Evolutionary conservation across 2,113 vertebrate genomes (phyloP).

Genomic region (Collichthys lucidus): DNA sequence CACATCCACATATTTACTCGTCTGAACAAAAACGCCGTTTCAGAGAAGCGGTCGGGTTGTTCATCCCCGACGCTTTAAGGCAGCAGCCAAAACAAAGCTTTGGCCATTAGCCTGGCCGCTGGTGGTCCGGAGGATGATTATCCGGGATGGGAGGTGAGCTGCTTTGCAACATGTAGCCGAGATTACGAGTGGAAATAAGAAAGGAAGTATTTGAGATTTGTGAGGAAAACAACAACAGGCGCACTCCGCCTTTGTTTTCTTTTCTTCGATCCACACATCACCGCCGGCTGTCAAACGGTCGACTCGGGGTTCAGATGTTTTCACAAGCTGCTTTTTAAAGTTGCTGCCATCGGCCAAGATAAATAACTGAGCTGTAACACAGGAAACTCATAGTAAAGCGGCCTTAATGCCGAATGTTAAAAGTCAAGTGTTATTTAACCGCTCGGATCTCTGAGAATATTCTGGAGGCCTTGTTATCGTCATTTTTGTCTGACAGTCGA

Average conservation of each 20-base stretch:
- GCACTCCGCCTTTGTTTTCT: slow-evolving; percentile 2
- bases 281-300: slow-evolving; percentile 1
- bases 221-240: not conserved
- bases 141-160: slow-evolving; percentile 15
- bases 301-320: not conserved
- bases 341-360: not conserved
- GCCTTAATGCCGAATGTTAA: not conserved
- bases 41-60: not conserved
- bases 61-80: not conserved
- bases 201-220: not conserved
- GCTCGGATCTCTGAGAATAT: not conserved
- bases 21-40: not conserved
- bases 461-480: not conserved
- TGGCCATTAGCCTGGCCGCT: slow-evolving; percentile 18
- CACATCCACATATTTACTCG: not conserved
- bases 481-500: slow-evolving; percentile 12
- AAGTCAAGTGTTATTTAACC: not conserved
- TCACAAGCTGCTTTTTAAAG: slow-evolving; percentile 4
- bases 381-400: not conserved
- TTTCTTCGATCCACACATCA: slow-evolving; percentile 25
- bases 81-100: slow-evolving; percentile 12
- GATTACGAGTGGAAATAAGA: slow-evolving; percentile 8
- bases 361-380: not conserved
- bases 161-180: slow-evolving; percentile 25
- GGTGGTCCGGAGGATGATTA: slow-evolving; percentile 31